Percentiles rank a stretch among this genome's conserved stretches.
Conservation (phyloP, 2,113 vertebrate species). For the Dicaeum eximium region DNA sequence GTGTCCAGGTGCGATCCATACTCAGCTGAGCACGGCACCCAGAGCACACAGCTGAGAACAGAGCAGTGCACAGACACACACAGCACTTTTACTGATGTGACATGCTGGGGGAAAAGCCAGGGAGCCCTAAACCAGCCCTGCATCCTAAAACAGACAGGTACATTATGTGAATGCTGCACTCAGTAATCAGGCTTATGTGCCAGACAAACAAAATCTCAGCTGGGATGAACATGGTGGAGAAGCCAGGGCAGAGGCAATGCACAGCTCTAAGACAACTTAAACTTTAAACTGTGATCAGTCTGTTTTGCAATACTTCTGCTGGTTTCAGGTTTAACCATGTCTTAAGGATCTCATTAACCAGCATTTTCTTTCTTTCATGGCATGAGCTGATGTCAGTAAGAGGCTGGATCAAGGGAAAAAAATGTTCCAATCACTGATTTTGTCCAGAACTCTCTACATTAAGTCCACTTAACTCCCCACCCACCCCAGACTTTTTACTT, state of each 20-base stretch:
- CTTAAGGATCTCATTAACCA: background rate
- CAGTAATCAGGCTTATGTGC: background rate
- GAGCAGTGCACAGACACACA: background rate
- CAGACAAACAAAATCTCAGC: background rate
- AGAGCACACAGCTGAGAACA: background rate
- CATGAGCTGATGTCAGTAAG: background rate
- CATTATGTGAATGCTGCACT: background rate
- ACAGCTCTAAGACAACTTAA: rapidly evolving
- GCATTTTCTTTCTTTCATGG: background rate
- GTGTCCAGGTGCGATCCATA: background rate
- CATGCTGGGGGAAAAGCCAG: background rate
- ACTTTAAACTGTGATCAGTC: background rate
- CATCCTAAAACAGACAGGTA: background rate
- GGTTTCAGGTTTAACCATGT: background rate
- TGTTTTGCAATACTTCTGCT: background rate
- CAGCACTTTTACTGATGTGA: background rate
- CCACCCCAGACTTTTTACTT: background rate
- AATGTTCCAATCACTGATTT: background rate
- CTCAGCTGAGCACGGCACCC: rapidly evolving
- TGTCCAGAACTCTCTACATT: background rate
- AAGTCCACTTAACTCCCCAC: background rate
- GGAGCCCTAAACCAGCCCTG: background rate
- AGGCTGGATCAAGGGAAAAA: background rate
- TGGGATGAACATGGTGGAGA: background rate
- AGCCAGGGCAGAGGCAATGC: background rate